A percentile compares a stretch with the other conserved stretches of the same genome.
These are phyloP conservation scores for Chionomys nivalis DNA, from an alignment of 2,113 vertebrate species.

Conservation along the genomic window DNA sequence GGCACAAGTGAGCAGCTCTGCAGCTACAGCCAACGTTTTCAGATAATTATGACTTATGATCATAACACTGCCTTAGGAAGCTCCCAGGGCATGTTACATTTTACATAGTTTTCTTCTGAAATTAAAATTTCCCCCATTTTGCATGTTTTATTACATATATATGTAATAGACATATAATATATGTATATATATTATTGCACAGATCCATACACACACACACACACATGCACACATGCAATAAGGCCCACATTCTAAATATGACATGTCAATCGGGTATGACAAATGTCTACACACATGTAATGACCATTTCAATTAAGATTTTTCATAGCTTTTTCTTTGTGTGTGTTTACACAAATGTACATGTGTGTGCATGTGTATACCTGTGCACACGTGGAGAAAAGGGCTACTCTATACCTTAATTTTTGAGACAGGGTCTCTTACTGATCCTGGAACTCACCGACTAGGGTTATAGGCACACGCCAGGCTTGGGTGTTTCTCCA, in stretches of 20 bases:
- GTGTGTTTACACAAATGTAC: not conserved
- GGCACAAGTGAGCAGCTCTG: not conserved
- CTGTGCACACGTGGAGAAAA: not conserved
- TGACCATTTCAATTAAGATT: not conserved
- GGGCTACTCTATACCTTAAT: not conserved
- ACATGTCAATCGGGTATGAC: not conserved
- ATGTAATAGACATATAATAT: not conserved
- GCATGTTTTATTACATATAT: not conserved
- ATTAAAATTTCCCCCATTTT: not conserved
- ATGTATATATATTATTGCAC: not conserved
- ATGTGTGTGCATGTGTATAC: not conserved
- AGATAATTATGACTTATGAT: not conserved
- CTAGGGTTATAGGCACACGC: too few relatives aligned
- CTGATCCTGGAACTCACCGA: too few relatives aligned
- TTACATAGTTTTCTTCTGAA: not conserved
- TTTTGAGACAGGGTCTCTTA: not conserved
- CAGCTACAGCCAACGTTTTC: not conserved
- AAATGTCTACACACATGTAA: not conserved
- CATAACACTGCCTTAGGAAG: not conserved
- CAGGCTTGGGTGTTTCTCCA: not conserved
- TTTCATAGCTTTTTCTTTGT: not conserved
- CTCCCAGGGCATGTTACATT: not conserved
- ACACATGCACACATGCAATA: not conserved
- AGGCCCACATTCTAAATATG: not conserved
- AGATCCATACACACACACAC: not conserved